Percentiles rank a stretch among this genome's conserved stretches.
Evolutionary conservation across 2,797 vertebrate genomes (phyloP).

Genomic region (Characodon lateralis): DNA sequence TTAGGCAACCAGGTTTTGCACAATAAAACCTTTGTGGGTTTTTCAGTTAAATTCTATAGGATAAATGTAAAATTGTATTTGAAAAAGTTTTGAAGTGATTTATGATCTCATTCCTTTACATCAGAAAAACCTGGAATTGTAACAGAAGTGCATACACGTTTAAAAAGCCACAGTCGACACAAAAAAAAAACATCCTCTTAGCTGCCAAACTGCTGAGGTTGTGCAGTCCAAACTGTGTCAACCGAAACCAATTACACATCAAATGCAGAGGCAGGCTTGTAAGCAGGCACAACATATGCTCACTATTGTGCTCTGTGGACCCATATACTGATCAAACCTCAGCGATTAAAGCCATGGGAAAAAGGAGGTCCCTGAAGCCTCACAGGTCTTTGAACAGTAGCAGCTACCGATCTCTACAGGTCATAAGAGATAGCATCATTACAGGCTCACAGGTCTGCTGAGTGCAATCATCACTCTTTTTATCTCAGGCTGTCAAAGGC

Average conservation of each 20-base stretch:
- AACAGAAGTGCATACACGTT: too few relatives aligned
- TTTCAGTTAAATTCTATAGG: background rate
- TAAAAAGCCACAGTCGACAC: background rate
- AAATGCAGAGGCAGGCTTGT: slow-evolving; percentile 10
- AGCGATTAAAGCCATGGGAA: background rate
- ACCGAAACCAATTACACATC: slow-evolving; percentile 7
- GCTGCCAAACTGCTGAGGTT: background rate
- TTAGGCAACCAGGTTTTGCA: background rate
- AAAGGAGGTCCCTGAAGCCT: background rate
- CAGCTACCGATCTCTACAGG: slow-evolving; percentile 12
- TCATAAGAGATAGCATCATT: slow-evolving; percentile 9
- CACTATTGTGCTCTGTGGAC: slow-evolving; percentile 22
- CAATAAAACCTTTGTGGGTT: background rate
- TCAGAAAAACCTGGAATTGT: background rate
- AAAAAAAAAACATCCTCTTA: background rate
- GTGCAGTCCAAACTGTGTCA: slow-evolving; percentile 19
- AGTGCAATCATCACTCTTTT: slow-evolving; percentile 26
- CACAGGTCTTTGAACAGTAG: slow-evolving; percentile 1
- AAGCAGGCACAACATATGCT: slow-evolving; percentile 13
- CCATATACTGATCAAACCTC: slow-evolving; percentile 19
- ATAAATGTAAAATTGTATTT: background rate
- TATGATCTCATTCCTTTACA: background rate
- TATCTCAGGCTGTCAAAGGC: slow-evolving; percentile 18
- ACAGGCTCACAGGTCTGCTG: slow-evolving; percentile 6
- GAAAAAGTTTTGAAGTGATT: background rate